These are phyloP conservation scores for Mellivora capensis DNA, from an alignment of 2,113 vertebrate species.

Conservation along the genomic window DNA sequence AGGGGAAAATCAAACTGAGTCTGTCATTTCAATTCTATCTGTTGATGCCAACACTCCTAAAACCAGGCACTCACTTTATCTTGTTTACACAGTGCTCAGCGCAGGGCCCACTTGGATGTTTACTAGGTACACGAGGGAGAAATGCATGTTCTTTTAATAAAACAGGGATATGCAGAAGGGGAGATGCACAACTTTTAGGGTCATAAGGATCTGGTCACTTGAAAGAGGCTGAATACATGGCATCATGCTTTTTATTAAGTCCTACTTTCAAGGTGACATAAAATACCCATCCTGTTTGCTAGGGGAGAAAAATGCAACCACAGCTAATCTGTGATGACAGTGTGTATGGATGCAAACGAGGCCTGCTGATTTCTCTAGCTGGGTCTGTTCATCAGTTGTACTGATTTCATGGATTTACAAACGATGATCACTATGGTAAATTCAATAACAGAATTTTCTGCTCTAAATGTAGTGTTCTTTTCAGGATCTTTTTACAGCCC, in stretches of 20 bases:
- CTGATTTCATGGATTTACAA: slow-evolving; percentile 58
- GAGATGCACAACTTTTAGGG: not conserved
- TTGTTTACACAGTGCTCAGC: slow-evolving; percentile 17
- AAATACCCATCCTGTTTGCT: not conserved
- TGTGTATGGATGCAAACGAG: not conserved
- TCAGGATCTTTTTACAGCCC: slow-evolving; percentile 56
- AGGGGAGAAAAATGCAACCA: not conserved
- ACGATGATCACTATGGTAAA: slow-evolving; percentile 56
- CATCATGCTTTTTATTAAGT: slow-evolving; percentile 50
- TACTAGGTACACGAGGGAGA: not conserved
- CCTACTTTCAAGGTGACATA: slow-evolving; percentile 33
- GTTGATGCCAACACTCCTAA: not conserved
- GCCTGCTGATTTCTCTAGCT: not conserved
- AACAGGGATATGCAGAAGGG: not conserved
- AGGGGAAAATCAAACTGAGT: not conserved
- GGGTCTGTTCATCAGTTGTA: slow-evolving; percentile 24
- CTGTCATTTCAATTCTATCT: not conserved
- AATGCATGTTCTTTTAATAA: not conserved
- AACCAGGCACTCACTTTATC: not conserved
- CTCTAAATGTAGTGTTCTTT: slow-evolving; percentile 57
- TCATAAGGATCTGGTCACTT: slow-evolving; percentile 5
- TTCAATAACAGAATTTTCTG: slow-evolving; percentile 65
- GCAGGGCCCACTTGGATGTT: not conserved
- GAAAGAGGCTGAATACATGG: not conserved
- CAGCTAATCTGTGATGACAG: not conserved